Base-by-base conservation (phyloP, 1,140 invertebrate species). In the Papilio polytes region DNA sequence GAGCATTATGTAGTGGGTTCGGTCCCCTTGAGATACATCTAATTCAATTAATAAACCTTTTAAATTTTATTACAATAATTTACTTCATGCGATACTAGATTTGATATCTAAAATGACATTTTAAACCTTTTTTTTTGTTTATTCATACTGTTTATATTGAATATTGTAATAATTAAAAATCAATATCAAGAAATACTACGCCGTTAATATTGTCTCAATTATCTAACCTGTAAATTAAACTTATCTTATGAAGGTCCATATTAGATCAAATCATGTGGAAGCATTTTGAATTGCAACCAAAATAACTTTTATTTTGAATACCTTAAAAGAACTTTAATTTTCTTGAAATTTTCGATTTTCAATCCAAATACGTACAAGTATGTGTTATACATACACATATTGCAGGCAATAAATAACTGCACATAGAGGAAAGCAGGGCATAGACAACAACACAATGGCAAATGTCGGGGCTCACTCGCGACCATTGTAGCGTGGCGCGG, bases 401-500 rank as follows among this genome's bases (percentile, higher is more conserved):
- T 77, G 82, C 81, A 83, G 78, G 86, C 87, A 87, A 93, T 94
- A 94, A 92, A 94, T 92, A 93, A 92, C 89, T 78, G 85, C 81
- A 89, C 84, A 90, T 91, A 91, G 88, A 85, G 90, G 83, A 88
- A 89, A 91, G 88, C 85, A 86, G 88, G 85, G 87, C 83, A 90
- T 88, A 94, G 92, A 91, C 88, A 91, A 90, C 89, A 91, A 93
- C 87, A 91, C 90, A 94, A 94, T 94, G 87, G 92, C 92, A 92
- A 94, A 94, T 92, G 91, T 92, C 92, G 92, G 88, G 87, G 87
- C 90, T 90, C 89, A 89, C 89, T 91, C 93, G 92, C 92, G 93
- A 92, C 86, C 91, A 94, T 93, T 94, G 94, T 95, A 95, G 88
- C 94, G 91, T 94, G 89, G 90, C 91, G 87, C 91, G 94, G 92